These are phyloP conservation scores for Lepus townsendii DNA, from an alignment of 2,797 vertebrate species.

Conservation along the genomic window DNA sequence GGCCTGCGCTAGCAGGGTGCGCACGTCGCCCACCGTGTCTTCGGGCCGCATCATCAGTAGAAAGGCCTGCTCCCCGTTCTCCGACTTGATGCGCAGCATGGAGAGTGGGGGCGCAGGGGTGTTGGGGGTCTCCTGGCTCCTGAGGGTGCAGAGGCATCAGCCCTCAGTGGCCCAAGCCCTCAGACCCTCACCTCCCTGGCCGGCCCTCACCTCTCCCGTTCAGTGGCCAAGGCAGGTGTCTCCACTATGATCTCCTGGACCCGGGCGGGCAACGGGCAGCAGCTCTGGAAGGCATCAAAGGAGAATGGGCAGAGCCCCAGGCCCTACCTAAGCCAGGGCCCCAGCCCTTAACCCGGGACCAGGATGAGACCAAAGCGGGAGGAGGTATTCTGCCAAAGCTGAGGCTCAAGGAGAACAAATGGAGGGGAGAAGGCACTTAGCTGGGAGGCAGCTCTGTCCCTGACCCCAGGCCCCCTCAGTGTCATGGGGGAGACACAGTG, in stretches of 20 bases:
- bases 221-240: slow-evolving; percentile 88
- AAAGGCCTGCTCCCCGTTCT: slow-evolving; percentile 91
- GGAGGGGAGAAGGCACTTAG: background rate
- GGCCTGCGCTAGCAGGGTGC: slow-evolving; percentile 89
- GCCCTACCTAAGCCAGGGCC: background rate
- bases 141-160: slow-evolving; percentile 63
- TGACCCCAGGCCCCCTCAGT: background rate
- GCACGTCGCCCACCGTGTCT: slow-evolving; percentile 93
- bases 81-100: slow-evolving; percentile 93
- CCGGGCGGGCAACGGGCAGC: slow-evolving; percentile 66
- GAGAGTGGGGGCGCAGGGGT: slow-evolving; percentile 76
- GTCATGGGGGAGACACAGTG: background rate
- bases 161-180: background rate
- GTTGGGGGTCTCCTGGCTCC: slow-evolving; percentile 40
- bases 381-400: background rate
- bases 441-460: background rate
- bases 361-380: background rate
- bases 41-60: slow-evolving; percentile 91
- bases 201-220: slow-evolving; percentile 68
- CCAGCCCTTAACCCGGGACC: background rate
- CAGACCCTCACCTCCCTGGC: background rate
- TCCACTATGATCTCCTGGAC: slow-evolving; percentile 88
- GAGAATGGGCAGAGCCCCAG: slow-evolving; percentile 9
- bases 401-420: background rate
- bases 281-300: slow-evolving; percentile 67